These are phyloP conservation scores for Antheraea pernyi DNA, from an alignment of 1,140 invertebrate genomes.

Conservation along the genomic window DNA sequence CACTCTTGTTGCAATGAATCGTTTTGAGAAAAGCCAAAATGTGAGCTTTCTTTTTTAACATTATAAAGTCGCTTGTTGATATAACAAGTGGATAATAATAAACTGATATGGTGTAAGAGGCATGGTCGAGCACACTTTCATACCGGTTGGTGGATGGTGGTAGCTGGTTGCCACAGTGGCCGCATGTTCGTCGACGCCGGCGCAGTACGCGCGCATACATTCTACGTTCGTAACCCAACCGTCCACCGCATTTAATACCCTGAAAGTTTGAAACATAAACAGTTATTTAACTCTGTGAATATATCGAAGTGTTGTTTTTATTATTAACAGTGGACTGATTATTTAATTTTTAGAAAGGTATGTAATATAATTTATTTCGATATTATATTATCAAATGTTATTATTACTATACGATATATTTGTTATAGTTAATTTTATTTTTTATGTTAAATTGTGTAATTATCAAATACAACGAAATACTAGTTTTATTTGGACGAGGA, in stretches of 20 bases:
- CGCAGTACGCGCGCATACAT: conserved; percentile 36
- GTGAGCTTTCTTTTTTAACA: not conserved
- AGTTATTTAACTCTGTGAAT: not conserved
- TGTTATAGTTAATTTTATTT: too few relatives aligned
- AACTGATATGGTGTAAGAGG: conserved; percentile 51
- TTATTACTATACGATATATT: too few relatives aligned
- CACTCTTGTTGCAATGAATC: too few relatives aligned
- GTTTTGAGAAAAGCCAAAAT: not conserved
- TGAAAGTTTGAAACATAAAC: not conserved
- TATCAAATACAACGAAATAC: too few relatives aligned
- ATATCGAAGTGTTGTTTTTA: not conserved
- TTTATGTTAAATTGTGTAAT: too few relatives aligned
- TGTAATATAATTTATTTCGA: not conserved
- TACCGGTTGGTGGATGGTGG: conserved; percentile 45
- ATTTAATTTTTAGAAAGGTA: not conserved
- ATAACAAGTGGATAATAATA: conserved; percentile 56
- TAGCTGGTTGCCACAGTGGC: conserved; percentile 40
- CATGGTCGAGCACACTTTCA: conserved; percentile 63
- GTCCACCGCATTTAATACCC: not conserved
- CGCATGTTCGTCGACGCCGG: conserved; percentile 45
- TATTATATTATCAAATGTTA: not conserved
- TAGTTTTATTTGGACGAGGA: too few relatives aligned
- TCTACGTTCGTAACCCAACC: conserved; percentile 17
- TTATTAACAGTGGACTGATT: not conserved
- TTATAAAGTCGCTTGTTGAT: conserved; percentile 33